These are phyloP conservation scores for Trissolcus japonicus DNA, from an alignment of 2,888 invertebrate genomes.

Conservation along the genomic window DNA sequence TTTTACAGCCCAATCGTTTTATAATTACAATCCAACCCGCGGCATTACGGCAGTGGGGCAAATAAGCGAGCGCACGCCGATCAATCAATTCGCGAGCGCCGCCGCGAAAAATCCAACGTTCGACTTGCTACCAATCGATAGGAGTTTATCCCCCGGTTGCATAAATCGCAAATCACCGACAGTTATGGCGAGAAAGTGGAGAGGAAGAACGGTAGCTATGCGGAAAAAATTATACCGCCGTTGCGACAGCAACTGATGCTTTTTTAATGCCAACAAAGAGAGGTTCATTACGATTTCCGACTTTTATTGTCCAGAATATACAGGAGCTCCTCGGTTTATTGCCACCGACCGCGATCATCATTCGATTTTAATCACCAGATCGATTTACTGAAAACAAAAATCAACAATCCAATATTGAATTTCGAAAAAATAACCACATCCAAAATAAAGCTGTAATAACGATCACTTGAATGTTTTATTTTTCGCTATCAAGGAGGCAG, in stretches of 20 bases:
- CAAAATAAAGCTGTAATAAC: not conserved
- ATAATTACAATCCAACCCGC: conserved; percentile 58
- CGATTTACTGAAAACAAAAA: too few species aligned
- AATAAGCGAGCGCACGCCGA: conserved; percentile 51
- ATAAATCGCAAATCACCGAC: conserved; percentile 57
- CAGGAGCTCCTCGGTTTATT: not conserved
- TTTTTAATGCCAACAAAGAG: conserved; percentile 29
- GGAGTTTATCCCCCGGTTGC: conserved; percentile 50
- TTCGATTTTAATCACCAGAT: too few species aligned
- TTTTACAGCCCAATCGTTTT: conserved; percentile 62
- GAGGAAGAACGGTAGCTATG: conserved; percentile 58
- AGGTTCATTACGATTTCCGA: conserved; percentile 26
- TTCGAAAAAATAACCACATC: too few species aligned
- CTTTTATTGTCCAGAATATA: conserved; percentile 12
- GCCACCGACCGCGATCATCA: too few species aligned
- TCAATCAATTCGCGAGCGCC: conserved; percentile 53
- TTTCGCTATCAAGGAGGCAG: not conserved
- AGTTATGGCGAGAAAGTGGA: conserved; percentile 57
- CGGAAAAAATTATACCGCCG: conserved; percentile 55
- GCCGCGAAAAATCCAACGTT: conserved; percentile 55
- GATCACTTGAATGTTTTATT: conserved; percentile 9
- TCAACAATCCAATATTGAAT: too few species aligned
- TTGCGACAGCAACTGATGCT: conserved; percentile 41
- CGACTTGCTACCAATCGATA: conserved; percentile 51
- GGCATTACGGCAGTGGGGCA: conserved; percentile 53